phyloP scores from a whole-genome alignment of 2,888 invertebrate species.

The Mycalesis mineus region DNA sequence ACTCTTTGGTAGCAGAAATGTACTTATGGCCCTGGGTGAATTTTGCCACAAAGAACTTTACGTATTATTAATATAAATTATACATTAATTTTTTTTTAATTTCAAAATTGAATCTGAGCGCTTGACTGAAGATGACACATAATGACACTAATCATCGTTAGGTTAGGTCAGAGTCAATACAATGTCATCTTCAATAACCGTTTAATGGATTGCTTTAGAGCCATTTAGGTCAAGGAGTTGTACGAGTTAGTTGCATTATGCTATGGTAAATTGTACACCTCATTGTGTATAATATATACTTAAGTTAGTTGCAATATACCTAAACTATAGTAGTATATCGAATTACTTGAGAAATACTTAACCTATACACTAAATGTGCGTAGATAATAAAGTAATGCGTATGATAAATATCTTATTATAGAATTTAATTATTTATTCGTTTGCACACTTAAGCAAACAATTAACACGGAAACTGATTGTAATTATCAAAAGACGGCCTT shows the following conservation, averaged over 20 bases:
- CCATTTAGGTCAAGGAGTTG: constrained; percentile 31
- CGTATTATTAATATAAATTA: too few relatives aligned
- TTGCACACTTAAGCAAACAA: too few relatives aligned
- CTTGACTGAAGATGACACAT: constrained; percentile 14
- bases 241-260: constrained; percentile 4
- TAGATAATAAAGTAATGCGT: too few relatives aligned
- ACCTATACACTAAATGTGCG: neutral
- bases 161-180: constrained; percentile 16
- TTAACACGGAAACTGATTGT: too few relatives aligned
- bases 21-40: too few relatives aligned
- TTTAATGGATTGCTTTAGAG: constrained; percentile 28
- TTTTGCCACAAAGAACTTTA: too few relatives aligned
- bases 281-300: too few relatives aligned
- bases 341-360: neutral
- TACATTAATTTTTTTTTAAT: neutral
- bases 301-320: too few relatives aligned
- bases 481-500: too few relatives aligned
- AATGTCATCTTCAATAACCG: constrained; percentile 25
- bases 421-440: too few relatives aligned
- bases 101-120: neutral
- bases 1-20: too few relatives aligned
- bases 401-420: too few relatives aligned
- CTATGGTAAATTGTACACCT: constrained; percentile 16
- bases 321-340: neutral
- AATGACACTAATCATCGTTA: constrained; percentile 30